These are phyloP conservation scores for Iphiclides podalirius DNA, from an alignment of 2,888 invertebrate genomes.

Conservation along the genomic window DNA sequence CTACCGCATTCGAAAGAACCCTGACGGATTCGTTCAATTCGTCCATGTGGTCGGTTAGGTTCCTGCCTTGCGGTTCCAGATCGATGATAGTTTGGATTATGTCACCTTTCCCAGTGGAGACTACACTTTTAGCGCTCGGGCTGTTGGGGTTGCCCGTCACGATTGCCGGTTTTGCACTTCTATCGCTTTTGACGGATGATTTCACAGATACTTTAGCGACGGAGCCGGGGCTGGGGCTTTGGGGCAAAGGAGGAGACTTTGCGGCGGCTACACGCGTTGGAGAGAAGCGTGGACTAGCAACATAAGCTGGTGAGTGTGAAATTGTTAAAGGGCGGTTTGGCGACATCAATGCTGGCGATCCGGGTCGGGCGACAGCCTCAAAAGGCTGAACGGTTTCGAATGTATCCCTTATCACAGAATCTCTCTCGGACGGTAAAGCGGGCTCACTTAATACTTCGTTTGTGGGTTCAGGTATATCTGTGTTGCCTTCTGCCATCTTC, in stretches of 20 bases:
- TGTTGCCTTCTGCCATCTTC: conserved; percentile 32
- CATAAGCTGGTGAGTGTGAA: conserved; percentile 9
- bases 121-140: conserved; percentile 23
- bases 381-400: not conserved
- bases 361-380: not conserved
- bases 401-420: not conserved
- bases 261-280: not conserved
- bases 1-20: conserved; percentile 39
- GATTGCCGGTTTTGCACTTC: conserved; percentile 17
- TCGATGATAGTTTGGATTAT: conserved; percentile 35
- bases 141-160: conserved; percentile 28
- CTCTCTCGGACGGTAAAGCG: conserved; percentile 28
- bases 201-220: conserved; percentile 19
- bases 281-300: not conserved
- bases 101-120: conserved; percentile 28
- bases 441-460: conserved; percentile 23
- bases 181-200: conserved; percentile 25
- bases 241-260: not conserved
- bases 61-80: conserved; percentile 44
- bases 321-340: conserved; percentile 23
- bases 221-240: conserved; percentile 12
- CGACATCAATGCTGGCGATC: conserved; percentile 1
- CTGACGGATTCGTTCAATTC: conserved; percentile 46
- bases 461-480: conserved; percentile 16
- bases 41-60: conserved; percentile 46